Evolutionary conservation across 2,113 vertebrate genomes (phyloP), one percentile per base, ranked within the genome.

Genomic region (Glaucidium brasilianum): DNA sequence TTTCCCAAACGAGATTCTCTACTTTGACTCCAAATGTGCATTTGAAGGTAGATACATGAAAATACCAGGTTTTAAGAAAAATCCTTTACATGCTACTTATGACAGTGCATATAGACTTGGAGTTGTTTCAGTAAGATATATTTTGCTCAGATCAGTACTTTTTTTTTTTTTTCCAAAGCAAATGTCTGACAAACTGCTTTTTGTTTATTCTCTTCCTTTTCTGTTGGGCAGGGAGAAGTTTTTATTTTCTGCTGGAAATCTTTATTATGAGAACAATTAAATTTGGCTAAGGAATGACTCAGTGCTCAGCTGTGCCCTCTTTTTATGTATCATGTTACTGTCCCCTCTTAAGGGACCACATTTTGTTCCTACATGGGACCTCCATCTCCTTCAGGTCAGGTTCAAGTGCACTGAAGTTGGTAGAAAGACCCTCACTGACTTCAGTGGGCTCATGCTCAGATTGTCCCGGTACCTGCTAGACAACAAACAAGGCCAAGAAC

Each of bases 191-290:
- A 71, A 78, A 37, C 63, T 49, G 14, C 9, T n/a, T 79, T 83
- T 74, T 74, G 8, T 66, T 93, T 67, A 37, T 66, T 59, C 12
- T 71, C 90, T 89, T n/a, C 47, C 14, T 73, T 81, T 83, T 62
- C 30, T 88, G 7, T 37, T 63, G 66, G 47, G 5, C 39, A 37
- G 29, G n/a, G 34, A 53, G 5, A 6, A 60, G 22, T 78, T 39
- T 72, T 58, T 64, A 7, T 85, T 60, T 85, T 76, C 35, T 2
- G 0, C 20, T 85, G 50, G 50, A 67, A 85, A 59, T 25, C 39
- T 75, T 0, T 45, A 27, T 3, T 21, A 20, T 0, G 11, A 73
- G 41, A 83, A 25, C 0, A 12, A 25, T 43, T 43, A 25, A 53
- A n/a, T 92, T 26, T 90, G 16, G 20, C 19, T 56, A 11, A 18